Conservation (phyloP, 53 echinoderm and acorn worm species). For the Luidia sarsii region DNA sequence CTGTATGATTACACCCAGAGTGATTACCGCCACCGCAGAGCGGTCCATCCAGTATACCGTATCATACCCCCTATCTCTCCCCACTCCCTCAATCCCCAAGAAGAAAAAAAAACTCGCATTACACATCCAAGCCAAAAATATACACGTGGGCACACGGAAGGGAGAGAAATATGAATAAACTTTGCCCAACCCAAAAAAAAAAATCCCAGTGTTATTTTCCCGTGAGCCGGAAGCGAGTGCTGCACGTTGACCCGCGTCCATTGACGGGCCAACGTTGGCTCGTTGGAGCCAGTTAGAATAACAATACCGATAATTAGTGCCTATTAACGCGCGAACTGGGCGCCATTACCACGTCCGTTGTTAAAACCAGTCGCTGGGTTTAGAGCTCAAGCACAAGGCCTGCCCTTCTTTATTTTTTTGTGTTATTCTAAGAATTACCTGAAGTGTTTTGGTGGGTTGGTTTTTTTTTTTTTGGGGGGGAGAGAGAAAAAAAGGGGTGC, state of each 20-base stretch:
- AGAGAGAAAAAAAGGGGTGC: constrained; percentile 35
- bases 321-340: constrained; percentile 83
- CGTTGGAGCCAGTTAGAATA: constrained; percentile 46
- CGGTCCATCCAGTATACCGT: too few relatives aligned
- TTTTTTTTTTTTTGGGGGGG: too few relatives aligned
- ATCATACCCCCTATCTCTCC: constrained; percentile 21
- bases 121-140: constrained; percentile 50
- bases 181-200: too few relatives aligned
- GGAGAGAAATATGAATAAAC: constrained; percentile 32
- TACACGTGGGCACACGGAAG: background rate
- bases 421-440: constrained; percentile 60
- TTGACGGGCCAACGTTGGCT: background rate
- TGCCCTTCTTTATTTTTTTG: too few relatives aligned
- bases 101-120: too few relatives aligned
- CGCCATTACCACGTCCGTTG: constrained; percentile 34
- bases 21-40: constrained; percentile 46
- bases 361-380: constrained; percentile 28
- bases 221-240: constrained; percentile 29
- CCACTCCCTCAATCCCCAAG: background rate
- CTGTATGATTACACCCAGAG: constrained; percentile 37
- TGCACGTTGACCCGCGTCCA: constrained; percentile 41
- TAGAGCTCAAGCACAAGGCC: constrained; percentile 8
- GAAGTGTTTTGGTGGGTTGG: constrained; percentile 33
- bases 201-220: constrained; percentile 39
- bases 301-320: constrained; percentile 90